phyloP scores from a whole-genome alignment of 2,888 invertebrate species.

The Rhagonycha lutea region DNA sequence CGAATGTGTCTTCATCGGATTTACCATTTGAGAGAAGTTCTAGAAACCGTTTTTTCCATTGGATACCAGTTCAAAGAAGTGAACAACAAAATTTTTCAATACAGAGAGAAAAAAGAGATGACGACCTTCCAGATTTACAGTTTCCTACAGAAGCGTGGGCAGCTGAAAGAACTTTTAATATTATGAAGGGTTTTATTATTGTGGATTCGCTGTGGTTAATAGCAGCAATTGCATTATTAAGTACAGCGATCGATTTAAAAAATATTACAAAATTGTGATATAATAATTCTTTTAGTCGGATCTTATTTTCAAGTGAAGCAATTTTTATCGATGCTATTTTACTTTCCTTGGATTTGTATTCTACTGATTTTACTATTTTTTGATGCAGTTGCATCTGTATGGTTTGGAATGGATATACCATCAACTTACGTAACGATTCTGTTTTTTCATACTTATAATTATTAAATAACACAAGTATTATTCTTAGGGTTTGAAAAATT shows the following conservation, averaged over 20 bases:
- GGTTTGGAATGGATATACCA: not conserved
- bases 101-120: not conserved
- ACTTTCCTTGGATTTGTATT: not conserved
- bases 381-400: not conserved
- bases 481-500: slow-evolving; percentile 40
- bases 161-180: slow-evolving; percentile 33
- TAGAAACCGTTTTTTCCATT: not conserved
- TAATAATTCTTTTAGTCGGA: not conserved
- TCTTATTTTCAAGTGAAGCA: not conserved
- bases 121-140: not conserved
- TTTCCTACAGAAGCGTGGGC: slow-evolving; percentile 32
- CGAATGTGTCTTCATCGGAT: not conserved
- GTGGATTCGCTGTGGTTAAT: slow-evolving; percentile 44
- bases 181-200: slow-evolving; percentile 35
- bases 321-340: not conserved
- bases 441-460: not conserved
- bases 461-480: not conserved
- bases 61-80: not conserved
- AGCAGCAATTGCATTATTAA: slow-evolving; percentile 40
- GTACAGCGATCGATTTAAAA: slow-evolving; percentile 32
- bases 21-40: not conserved
- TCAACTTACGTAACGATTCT: not conserved
- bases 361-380: not conserved
- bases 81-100: not conserved
- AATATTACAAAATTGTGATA: not conserved